Conservation (phyloP, 1,140 invertebrate genomes). For the Euura lappo region DNA sequence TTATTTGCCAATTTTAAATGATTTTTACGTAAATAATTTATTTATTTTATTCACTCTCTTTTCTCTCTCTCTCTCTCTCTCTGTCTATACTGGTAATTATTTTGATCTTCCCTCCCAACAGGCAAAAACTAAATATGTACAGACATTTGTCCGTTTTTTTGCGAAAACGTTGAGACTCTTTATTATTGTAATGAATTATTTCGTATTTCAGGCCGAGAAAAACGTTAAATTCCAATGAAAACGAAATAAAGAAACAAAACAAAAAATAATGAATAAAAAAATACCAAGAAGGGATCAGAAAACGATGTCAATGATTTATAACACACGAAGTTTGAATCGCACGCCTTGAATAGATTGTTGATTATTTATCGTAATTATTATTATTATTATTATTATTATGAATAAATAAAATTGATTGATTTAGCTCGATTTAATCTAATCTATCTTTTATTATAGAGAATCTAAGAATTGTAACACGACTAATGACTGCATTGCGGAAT, state of each 20-base stretch:
- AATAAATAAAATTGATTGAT: constrained; percentile 36
- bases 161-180: no score
- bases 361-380: constrained; percentile 12
- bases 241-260: no score
- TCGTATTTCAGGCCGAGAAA: constrained; percentile 4
- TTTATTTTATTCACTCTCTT: constrained; percentile 17
- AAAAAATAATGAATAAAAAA: no score
- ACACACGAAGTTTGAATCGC: constrained; percentile 4
- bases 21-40: constrained; percentile 19
- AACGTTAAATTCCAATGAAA: neutral
- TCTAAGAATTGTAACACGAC: neutral
- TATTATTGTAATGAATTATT: neutral
- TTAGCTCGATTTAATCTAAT: constrained; percentile 30
- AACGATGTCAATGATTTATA: neutral
- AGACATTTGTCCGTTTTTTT: neutral
- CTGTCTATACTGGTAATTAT: no score
- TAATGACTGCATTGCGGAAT: constrained; percentile 3
- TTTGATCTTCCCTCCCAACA: neutral
- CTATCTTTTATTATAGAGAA: neutral
- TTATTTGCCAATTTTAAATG: neutral
- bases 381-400: neutral
- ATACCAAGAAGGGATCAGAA: neutral
- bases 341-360: constrained; percentile 9
- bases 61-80: neutral
- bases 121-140: neutral